A percentile compares a stretch with the other conserved stretches of the same genome.
phyloP scores from a whole-genome alignment of 2,888 invertebrate species.

The Pseudococcus viburni region DNA sequence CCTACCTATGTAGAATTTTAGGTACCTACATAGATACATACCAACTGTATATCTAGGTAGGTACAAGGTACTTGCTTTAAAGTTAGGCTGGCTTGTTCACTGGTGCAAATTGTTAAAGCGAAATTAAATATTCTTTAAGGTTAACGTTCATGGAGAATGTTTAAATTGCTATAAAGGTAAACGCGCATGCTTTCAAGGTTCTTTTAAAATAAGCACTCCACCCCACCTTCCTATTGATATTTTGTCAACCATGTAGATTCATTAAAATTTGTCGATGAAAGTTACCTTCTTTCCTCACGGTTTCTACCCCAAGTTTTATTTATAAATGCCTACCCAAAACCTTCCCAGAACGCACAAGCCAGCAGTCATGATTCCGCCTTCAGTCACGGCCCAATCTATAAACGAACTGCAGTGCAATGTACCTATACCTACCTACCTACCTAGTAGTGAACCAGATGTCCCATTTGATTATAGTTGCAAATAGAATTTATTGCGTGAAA shows the following conservation, averaged over 20 bases:
- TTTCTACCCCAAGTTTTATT: neutral
- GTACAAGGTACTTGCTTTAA: neutral
- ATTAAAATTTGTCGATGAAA: neutral
- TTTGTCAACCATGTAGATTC: neutral
- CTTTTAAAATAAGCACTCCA: neutral
- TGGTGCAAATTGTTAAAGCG: neutral
- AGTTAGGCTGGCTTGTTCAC: neutral
- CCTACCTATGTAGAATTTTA: no score
- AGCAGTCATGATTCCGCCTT: no score
- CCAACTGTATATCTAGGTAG: no score
- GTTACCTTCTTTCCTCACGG: neutral
- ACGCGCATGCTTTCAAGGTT: neutral
- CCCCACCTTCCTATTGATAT: neutral
- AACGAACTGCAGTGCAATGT: no score
- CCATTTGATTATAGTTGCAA: no score
- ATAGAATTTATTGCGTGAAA: no score
- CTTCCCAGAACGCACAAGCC: no score
- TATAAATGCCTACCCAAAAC: no score
- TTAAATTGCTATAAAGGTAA: neutral
- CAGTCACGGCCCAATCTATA: no score
- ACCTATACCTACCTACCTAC: no score
- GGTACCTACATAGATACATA: no score
- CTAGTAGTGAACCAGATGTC: no score
- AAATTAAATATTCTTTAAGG: neutral
- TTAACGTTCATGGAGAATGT: neutral